Percentiles rank a stretch among this genome's conserved stretches.
Evolutionary conservation across 2,888 invertebrate genomes (phyloP).

Genomic region (Prionchulus punctatus): DNA sequence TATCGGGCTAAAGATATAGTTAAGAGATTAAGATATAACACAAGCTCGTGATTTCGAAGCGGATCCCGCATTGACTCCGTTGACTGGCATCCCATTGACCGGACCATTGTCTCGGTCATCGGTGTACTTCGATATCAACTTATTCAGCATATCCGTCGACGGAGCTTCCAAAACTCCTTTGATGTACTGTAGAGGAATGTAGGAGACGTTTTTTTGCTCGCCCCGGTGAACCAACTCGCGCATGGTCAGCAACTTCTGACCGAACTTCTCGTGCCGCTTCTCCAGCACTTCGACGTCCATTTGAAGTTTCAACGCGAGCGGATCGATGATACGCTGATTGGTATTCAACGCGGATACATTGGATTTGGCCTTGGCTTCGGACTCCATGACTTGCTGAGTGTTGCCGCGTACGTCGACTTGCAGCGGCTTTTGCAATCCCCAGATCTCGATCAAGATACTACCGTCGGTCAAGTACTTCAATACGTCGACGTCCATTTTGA

Average conservation of each 20-base stretch:
- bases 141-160: conserved; percentile 26
- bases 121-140: too few relatives aligned
- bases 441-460: conserved; percentile 36
- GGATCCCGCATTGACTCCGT: too few relatives aligned
- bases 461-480: conserved; percentile 35
- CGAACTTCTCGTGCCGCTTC: conserved; percentile 27
- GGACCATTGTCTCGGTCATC: too few relatives aligned
- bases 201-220: conserved; percentile 25
- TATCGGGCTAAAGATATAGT: too few relatives aligned
- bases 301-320: not conserved
- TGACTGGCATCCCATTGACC: too few relatives aligned
- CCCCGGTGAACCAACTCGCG: conserved; percentile 27
- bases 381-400: conserved; percentile 23
- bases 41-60: too few relatives aligned
- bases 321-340: not conserved
- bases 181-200: conserved; percentile 24
- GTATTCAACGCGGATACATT: conserved; percentile 8
- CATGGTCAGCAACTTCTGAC: conserved; percentile 27
- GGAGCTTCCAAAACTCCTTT: conserved; percentile 27
- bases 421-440: conserved; percentile 34
- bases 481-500: conserved; percentile 33
- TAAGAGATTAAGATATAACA: too few relatives aligned
- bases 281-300: conserved; percentile 13
- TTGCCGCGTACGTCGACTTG: conserved; percentile 25
- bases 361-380: conserved; percentile 22